Evolutionary conservation across 1,140 invertebrate species (phyloP).

Genomic region (Brachystomella parvula): DNA sequence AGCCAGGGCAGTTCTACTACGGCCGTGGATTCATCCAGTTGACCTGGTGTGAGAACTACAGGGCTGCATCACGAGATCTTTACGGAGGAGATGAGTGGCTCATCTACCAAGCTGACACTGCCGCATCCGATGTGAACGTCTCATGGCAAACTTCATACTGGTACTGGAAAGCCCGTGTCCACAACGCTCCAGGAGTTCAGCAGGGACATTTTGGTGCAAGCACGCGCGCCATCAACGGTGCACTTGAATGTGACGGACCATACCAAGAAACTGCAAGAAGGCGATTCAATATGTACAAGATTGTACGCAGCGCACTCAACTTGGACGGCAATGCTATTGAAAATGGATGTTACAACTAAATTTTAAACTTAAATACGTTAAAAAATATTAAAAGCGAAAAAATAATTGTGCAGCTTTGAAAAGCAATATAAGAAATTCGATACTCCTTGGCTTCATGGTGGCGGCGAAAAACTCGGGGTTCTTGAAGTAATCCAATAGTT

Average conservation of each 20-base stretch:
- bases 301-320: slow-evolving; percentile 10
- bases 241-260: slow-evolving; percentile 18
- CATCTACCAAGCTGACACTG: slow-evolving; percentile 21
- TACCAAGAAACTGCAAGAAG: slow-evolving; percentile 10
- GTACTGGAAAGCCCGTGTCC: slow-evolving; percentile 21
- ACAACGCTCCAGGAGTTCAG: slow-evolving; percentile 16
- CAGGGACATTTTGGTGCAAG: slow-evolving; percentile 17
- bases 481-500: too few species aligned
- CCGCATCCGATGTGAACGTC: slow-evolving; percentile 22
- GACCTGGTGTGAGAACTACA: slow-evolving; percentile 30
- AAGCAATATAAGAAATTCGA: too few species aligned
- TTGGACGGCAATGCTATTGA: slow-evolving; percentile 12
- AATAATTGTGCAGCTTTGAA: too few species aligned
- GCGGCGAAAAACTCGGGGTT: too few species aligned
- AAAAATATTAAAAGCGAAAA: too few species aligned
- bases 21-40: slow-evolving; percentile 34
- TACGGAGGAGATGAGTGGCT: slow-evolving; percentile 26
- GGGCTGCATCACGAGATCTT: slow-evolving; percentile 22
- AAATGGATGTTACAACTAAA: slow-evolving; percentile 19
- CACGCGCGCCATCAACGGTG: slow-evolving; percentile 21
- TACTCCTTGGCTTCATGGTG: too few species aligned
- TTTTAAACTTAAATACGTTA: too few species aligned
- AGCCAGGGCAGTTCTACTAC: slow-evolving; percentile 27
- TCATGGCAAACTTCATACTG: slow-evolving; percentile 30
- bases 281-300: slow-evolving; percentile 19